Evolutionary conservation across 2,113 vertebrate species (phyloP), one percentile per base, ranked within the genome.

Genomic region (Erythrocercus mccallii): DNA sequence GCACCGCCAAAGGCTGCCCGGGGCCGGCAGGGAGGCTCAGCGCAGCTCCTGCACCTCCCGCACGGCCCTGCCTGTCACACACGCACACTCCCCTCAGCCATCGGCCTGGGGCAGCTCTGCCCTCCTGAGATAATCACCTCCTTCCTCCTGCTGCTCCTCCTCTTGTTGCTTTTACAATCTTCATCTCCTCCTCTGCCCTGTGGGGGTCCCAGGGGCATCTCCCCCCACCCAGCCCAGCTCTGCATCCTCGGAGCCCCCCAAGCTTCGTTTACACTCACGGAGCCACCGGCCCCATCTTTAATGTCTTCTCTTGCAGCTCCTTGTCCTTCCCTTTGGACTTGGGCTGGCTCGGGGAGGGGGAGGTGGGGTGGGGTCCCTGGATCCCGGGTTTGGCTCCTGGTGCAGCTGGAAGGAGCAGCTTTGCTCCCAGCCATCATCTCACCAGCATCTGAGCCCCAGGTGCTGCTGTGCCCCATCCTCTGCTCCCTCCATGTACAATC

Each of bases 151-250:
- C 54, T 79, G 14, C 66, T 77, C 65, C 24, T 90, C 50, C 69
- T 92, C 74, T 23, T 28, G 24, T 92, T 65, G 92, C 92, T 96
- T 87, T 93, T 72, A 90, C 92, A 95, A 93, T 96, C 96, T 91
- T 69, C 50, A 87, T 87, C 96, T 85, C 50, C 42, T 54, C 60
- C 66, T 74, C 30, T 10, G 81, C 76, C 62, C 7, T 0, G 18
- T 0, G 2, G 30, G 44, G 47, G 8, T 65, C n/a, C 37, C 31
- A 7, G 65, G 14, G 48, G 25, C 1, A 0, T 56, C 71, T 64
- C 31, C 22, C 30, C 69, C 47, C 5, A 25, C 50, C 66, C 9
- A 5, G 79, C 62, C 60, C 70, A 37, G 83, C 79, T 79, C 76
- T 48, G 70, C 5, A 7, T 50, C 44, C 91, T 12, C 18, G 5